Conservation (phyloP, 1,140 invertebrate genomes). For the Philaenus spumarius region DNA sequence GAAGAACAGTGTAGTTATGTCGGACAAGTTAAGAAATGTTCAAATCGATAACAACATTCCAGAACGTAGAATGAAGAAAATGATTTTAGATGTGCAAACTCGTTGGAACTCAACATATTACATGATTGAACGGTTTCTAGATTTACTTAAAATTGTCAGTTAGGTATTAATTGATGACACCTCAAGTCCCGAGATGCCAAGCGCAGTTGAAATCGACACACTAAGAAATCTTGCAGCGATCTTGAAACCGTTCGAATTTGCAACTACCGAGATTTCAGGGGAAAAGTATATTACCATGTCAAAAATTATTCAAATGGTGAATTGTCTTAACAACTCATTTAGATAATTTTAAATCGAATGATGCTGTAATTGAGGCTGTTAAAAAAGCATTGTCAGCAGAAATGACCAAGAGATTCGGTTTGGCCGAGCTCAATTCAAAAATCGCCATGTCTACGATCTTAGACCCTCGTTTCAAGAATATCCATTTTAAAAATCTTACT, state of each 20-base stretch:
- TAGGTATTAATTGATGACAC: constrained; percentile 30
- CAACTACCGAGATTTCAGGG: constrained; percentile 38
- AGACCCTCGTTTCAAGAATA: constrained; percentile 37
- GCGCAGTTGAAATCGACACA: constrained; percentile 30
- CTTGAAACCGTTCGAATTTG: constrained; percentile 35
- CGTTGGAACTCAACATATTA: constrained; percentile 37
- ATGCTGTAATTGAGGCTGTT: constrained; percentile 22
- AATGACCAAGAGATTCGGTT: constrained; percentile 31
- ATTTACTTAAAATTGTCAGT: constrained; percentile 30
- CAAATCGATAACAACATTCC: constrained; percentile 4
- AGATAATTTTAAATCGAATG: constrained; percentile 2
- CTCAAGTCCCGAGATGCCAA: constrained; percentile 23
- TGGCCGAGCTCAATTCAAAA: constrained; percentile 27
- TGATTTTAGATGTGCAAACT: too few relatives aligned
- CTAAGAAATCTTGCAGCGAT: constrained; percentile 32
- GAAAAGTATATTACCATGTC: constrained; percentile 40
- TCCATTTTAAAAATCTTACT: constrained; percentile 29
- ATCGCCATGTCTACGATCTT: constrained; percentile 34
- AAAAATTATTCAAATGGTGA: constrained; percentile 39
- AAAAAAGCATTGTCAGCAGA: constrained; percentile 24
- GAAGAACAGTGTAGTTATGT: constrained; percentile 5
- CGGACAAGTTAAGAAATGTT: constrained; percentile 1
- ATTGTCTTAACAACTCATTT: constrained; percentile 35
- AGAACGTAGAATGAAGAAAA: too few relatives aligned
- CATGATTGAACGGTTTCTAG: constrained; percentile 37